Conservation (phyloP, 1,140 invertebrate species). For the Latrodectus geometricus region DNA sequence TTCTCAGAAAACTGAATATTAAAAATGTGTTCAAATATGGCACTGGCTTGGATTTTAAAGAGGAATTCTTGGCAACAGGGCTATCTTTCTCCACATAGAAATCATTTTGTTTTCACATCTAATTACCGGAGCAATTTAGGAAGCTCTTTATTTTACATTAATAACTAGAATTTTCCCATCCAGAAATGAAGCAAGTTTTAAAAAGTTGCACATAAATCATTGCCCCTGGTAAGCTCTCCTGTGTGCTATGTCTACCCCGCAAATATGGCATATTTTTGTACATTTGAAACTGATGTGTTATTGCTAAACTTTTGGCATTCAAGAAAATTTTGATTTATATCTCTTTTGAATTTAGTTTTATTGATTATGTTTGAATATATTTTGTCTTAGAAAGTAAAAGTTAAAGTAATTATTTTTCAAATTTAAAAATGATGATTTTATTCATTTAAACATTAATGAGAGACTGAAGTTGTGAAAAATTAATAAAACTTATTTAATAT, state of each 20-base stretch:
- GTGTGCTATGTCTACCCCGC: background rate
- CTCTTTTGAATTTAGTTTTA: too few species aligned
- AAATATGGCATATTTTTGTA: constrained; percentile 19
- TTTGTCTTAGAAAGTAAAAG: too few species aligned
- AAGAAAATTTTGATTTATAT: too few species aligned
- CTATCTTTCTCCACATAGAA: constrained; percentile 16
- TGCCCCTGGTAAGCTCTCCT: background rate
- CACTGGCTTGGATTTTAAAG: background rate
- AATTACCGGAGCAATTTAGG: constrained; percentile 49
- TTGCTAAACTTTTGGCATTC: background rate
- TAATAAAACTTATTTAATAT: too few species aligned
- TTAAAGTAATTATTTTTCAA: too few species aligned
- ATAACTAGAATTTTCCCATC: constrained; percentile 48
- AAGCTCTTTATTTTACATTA: constrained; percentile 56
- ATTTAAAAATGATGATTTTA: too few species aligned
- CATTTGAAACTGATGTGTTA: constrained; percentile 17
- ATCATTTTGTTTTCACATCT: constrained; percentile 53
- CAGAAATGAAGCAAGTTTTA: constrained; percentile 46
- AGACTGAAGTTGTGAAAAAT: too few species aligned
- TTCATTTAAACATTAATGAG: too few species aligned
- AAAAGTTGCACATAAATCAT: constrained; percentile 37
- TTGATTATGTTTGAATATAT: too few species aligned
- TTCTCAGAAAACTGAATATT: background rate
- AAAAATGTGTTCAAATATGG: constrained; percentile 23
- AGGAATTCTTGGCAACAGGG: constrained; percentile 1